Evolutionary conservation across 1,140 invertebrate species (phyloP).

Genomic region (Anastatus disparis): DNA sequence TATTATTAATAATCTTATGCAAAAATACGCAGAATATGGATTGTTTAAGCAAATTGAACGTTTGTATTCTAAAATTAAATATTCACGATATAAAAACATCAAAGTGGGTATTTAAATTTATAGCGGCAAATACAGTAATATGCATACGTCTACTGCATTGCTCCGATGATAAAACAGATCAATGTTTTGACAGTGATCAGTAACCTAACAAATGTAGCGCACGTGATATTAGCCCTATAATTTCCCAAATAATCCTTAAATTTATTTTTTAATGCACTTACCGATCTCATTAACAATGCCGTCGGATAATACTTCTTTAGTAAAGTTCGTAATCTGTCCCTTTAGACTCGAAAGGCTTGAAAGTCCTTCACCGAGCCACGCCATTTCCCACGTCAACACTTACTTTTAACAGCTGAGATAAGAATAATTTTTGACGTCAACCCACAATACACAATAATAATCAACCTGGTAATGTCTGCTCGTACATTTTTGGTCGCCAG

Average conservation of each 20-base stretch:
- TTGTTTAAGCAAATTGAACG: neutral
- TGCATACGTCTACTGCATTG: neutral
- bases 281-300: constrained; percentile 68
- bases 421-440: no score
- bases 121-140: neutral
- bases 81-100: no score
- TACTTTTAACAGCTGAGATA: no score
- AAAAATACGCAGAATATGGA: neutral
- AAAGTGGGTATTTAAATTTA: no score
- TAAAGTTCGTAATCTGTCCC: constrained; percentile 80
- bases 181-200: constrained; percentile 60
- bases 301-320: constrained; percentile 77
- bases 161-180: constrained; percentile 54
- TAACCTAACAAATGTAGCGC: constrained; percentile 51
- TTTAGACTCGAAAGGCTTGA: constrained; percentile 77
- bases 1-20: no score
- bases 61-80: neutral
- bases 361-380: constrained; percentile 80
- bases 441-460: neutral
- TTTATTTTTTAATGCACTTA: constrained; percentile 47
- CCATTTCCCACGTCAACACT: constrained; percentile 71
- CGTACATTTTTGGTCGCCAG: neutral
- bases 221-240: neutral
- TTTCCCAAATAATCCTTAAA: no score
- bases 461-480: neutral